These are phyloP conservation scores for Ptilonorhynchus violaceus DNA, from an alignment of 2,113 vertebrate genomes.

Conservation along the genomic window DNA sequence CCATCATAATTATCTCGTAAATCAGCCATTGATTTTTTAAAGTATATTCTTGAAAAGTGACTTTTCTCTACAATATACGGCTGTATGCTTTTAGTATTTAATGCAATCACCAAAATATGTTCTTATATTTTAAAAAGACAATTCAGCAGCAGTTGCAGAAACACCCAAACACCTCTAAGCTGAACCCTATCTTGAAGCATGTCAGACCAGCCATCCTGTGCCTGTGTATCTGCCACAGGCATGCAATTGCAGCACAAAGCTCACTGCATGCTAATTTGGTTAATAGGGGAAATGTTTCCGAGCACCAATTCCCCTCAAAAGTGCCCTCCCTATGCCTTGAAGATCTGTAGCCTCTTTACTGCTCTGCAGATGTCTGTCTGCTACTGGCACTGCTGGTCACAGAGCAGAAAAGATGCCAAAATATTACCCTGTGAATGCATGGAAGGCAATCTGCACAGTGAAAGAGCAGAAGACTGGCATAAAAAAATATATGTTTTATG, in stretches of 20 bases:
- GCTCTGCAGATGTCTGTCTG: not conserved
- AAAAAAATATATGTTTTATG: not conserved
- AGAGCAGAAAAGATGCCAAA: not conserved
- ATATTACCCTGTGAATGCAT: not conserved
- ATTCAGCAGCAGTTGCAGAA: not conserved
- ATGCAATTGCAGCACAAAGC: not conserved
- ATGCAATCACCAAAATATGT: not conserved
- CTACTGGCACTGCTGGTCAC: not conserved
- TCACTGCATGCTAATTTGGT: not conserved
- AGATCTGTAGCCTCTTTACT: not conserved
- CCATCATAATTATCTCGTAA: not conserved
- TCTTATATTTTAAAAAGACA: not conserved
- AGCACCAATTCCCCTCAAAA: not conserved
- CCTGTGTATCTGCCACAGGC: not conserved
- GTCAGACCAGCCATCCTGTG: not conserved
- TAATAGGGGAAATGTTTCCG: not conserved
- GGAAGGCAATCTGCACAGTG: not conserved
- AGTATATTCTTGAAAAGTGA: not conserved
- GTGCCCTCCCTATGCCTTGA: fast-evolving
- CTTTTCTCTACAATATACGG: not conserved
- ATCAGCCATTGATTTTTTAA: not conserved
- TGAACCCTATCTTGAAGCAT: not conserved
- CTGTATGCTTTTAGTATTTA: not conserved
- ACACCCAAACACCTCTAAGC: not conserved
- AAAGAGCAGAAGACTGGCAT: not conserved